Evolutionary conservation across 1,140 invertebrate genomes (phyloP), one percentile per base, ranked within the genome.

Genomic region (Meloidogyne chitwoodi): DNA sequence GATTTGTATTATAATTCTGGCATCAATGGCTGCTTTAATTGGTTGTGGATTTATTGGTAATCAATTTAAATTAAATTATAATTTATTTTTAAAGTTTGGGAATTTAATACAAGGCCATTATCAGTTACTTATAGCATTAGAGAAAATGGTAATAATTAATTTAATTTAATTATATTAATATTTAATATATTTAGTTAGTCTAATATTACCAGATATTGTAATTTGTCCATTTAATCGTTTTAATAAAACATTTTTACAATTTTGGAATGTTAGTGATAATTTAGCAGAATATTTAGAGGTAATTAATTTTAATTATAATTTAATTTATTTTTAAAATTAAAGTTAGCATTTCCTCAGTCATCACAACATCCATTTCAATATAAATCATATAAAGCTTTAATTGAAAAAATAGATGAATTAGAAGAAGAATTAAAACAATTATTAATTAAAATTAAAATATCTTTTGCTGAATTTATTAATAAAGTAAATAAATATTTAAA

Each of bases 141-240:
- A 63, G 71, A 63, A 64, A 64, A 73, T 34, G 71, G 68, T 70
- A 29, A 70, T 31, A 56, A 56, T n/a, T n/a, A n/a, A 56, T n/a
- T n/a, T 56, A 44, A 16, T 38, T 67, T 24, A 19, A 26, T 14
- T 14, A 26, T n/a, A 22, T 38, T 12, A n/a, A n/a, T n/a, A n/a
- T n/a, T n/a, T n/a, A n/a, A n/a, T n/a, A n/a, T n/a, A 61, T 76
- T 76, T 38, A 75, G 61, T 26, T 29, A 34, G 68, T 66, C 31
- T 84, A 27, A 34, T 27, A 24, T 31, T 84, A 19, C 83, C 83
- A 6, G 83, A 84, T 74, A 75, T 84, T 31, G 74, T 84, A 10
- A 76, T 84, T 19, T 84, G 83, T 44, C 83, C 83, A 19, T 83
- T 85, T 66, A 84, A 84, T 71, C 83, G 83, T 22, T 84, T 84